Evolutionary conservation across 1,140 invertebrate genomes (phyloP).

Genomic region (Meloidogyne floridensis): DNA sequence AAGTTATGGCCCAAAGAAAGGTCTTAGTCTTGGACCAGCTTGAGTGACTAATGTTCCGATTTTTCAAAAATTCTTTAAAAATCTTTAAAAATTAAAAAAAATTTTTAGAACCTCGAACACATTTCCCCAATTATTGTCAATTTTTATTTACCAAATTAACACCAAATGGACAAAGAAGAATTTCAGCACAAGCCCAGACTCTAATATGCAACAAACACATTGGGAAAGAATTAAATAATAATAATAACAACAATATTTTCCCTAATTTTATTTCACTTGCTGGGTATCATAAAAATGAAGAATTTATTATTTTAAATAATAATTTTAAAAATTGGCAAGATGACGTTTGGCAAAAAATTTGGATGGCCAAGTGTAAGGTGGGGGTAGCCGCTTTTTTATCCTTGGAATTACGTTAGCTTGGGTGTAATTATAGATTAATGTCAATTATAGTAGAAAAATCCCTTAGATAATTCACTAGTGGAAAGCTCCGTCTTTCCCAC

Average conservation of each 20-base stretch:
- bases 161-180: conserved; percentile 47
- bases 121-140: conserved; percentile 59
- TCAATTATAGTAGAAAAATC: no score
- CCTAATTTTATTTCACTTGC: conserved; percentile 23
- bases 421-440: no score
- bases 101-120: conserved; percentile 46
- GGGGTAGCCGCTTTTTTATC: not conserved
- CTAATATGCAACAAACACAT: conserved; percentile 32
- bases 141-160: conserved; percentile 53
- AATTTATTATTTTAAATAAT: conserved; percentile 50
- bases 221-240: not conserved
- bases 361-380: conserved; percentile 52
- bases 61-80: no score
- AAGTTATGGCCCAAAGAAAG: no score
- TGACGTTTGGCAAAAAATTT: conserved; percentile 39
- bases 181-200: conserved; percentile 32
- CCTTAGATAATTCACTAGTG: no score
- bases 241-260: not conserved
- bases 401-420: no score
- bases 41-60: no score
- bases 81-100: not conserved
- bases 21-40: no score
- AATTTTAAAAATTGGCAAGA: conserved; percentile 26
- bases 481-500: no score
- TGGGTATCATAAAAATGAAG: conserved; percentile 62